These are phyloP conservation scores for Autographa gamma DNA, from an alignment of 2,888 invertebrate species.

Conservation along the genomic window DNA sequence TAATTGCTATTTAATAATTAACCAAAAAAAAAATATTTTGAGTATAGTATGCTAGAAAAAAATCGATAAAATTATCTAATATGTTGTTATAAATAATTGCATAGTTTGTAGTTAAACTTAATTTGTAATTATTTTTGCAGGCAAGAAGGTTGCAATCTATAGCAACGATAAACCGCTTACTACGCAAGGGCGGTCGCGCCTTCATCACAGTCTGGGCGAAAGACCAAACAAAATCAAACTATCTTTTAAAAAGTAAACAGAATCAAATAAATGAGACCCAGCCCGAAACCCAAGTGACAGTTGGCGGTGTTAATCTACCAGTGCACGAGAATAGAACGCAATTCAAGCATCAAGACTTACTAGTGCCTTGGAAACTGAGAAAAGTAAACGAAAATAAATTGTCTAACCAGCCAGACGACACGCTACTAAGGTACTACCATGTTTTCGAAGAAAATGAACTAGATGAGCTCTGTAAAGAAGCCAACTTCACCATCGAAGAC, in stretches of 20 bases:
- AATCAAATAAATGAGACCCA: slow-evolving; percentile 57
- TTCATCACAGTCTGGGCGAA: slow-evolving; percentile 99
- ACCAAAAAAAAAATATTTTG: no score
- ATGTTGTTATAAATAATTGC: no score
- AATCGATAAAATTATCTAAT: no score
- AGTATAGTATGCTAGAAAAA: no score
- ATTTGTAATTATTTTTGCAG: no score
- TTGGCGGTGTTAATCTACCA: slow-evolving; percentile 87
- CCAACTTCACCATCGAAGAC: slow-evolving; percentile 88
- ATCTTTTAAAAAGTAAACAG: slow-evolving; percentile 72
- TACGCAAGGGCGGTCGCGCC: slow-evolving; percentile 92
- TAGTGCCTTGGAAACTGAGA: slow-evolving; percentile 98
- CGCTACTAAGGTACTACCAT: slow-evolving; percentile 96
- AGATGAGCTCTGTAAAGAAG: slow-evolving; percentile 89
- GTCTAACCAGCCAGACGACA: slow-evolving; percentile 78
- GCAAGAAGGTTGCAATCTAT: slow-evolving; percentile 93
- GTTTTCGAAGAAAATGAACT: slow-evolving; percentile 96
- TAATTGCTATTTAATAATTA: no score
- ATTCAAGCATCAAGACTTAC: slow-evolving; percentile 96
- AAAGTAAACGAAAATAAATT: slow-evolving; percentile 69
- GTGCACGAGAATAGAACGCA: slow-evolving; percentile 97
- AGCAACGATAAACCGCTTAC: slow-evolving; percentile 92
- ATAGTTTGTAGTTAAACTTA: no score
- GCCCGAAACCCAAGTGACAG: slow-evolving; percentile 60
- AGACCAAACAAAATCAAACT: slow-evolving; percentile 92